Evolutionary conservation across 2,113 vertebrate genomes (phyloP), one percentile per base, ranked within the genome.

Genomic region (Petrocephalus microphthalmus): DNA sequence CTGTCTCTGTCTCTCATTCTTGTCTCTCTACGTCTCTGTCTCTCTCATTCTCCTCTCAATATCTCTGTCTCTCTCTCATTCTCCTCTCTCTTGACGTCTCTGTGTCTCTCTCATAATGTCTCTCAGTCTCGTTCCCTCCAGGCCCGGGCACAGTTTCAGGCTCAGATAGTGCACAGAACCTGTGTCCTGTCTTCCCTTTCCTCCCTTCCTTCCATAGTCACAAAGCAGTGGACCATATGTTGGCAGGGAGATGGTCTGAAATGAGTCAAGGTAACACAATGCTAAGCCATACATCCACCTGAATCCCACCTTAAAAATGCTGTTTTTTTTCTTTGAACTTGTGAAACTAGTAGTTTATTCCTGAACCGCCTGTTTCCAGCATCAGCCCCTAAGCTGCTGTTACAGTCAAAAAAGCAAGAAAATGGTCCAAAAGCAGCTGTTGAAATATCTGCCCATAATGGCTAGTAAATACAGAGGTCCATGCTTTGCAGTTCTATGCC

Each of bases 321-420:
- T 54, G 5, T n/a, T 33, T 74, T 74, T 29, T 29, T 29, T 29
- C n/a, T 29, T 74, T 74, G 22, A 74, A 29, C 33, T 60, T 54
- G 91, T 88, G 84, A 91, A 88, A 86, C 90, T 89, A 88, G 87
- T 91, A n/a, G n/a, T n/a, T n/a, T 54, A 54, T 33, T 71, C 7
- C 25, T 45, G 22, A 47, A 83, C 7, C 49, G 22, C 2, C 45
- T 22, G 7, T 10, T 83, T 3, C 37, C 37, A 22, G 29, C 7
- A n/a, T 67, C 7, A 49, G 86, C 5, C 45, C 3, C 47, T 42
- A 17, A 20, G 10, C 29, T 67, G 17, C 47, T 33, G 25, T 53
- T 19, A 42, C 15, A 6, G 64, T 51, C 17, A 53, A 17, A 45
- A 83, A 42, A 42, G 51, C n/a, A 19, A 53, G 74, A 57, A 42